Evolutionary conservation across 1,140 invertebrate genomes (phyloP).

Genomic region (Steinernema feltiae): DNA sequence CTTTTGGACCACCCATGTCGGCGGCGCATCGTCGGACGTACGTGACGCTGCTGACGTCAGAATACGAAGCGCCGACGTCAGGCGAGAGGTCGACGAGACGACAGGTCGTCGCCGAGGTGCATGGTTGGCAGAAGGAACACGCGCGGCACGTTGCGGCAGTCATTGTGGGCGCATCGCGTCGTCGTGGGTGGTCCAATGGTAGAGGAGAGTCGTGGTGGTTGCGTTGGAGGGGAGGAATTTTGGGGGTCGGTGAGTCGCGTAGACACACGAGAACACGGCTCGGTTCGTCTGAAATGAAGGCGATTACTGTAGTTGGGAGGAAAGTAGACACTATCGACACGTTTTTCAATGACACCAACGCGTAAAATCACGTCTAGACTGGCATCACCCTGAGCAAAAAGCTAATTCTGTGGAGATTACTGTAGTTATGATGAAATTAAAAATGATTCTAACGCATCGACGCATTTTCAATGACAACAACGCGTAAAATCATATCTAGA

Average conservation of each 20-base stretch:
- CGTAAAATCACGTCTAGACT: too few species aligned
- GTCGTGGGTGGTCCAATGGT: too few species aligned
- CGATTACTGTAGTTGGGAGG: not conserved
- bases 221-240: constrained; percentile 3
- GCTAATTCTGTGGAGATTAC: too few species aligned
- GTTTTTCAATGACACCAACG: too few species aligned
- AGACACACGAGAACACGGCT: not conserved
- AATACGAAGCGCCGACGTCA: not conserved
- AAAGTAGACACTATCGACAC: too few species aligned
- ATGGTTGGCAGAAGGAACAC: not conserved
- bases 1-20: not conserved
- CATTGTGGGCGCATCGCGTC: constrained; percentile 1
- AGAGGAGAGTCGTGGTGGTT: not conserved
- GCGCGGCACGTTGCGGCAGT: not conserved
- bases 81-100: not conserved
- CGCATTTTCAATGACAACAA: too few species aligned
- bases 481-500: too few species aligned
- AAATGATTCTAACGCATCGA: too few species aligned
- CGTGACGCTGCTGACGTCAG: not conserved
- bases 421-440: too few species aligned
- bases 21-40: not conserved
- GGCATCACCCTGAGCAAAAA: too few species aligned
- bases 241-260: constrained; percentile 12
- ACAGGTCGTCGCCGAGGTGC: not conserved
- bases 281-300: not conserved